Evolutionary conservation across 2,113 vertebrate species (phyloP), one percentile per base, ranked within the genome.

Genomic region (Austrofundulus limnaeus): DNA sequence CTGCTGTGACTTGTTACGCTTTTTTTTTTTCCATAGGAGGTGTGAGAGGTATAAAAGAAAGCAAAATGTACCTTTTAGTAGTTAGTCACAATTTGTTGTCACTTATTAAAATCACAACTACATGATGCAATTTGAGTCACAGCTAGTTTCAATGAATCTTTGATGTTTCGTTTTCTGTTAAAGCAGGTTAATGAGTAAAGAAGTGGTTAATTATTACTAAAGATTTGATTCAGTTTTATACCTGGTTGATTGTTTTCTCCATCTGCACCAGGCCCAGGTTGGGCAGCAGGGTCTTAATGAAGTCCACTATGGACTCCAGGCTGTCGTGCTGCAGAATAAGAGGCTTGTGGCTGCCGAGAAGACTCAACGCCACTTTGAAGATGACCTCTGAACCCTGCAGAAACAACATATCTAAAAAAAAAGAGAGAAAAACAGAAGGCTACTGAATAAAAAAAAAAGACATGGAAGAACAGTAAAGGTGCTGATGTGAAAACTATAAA

Each of bases 241-340:
- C 96, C 95, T 98, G 96, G 86, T 88, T 97, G 84, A 98, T 98
- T 57, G 96, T 98, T 87, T 98, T 97, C 84, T 98, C 96, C 96
- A 98, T 97, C 81, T 98, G 96, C 61, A 98, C 95, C 81, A 98
- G 90, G 52, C 96, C 94, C 73, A 98, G 76, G 85, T 96, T 98
- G 73, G 96, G 96, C 1, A 98, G 92, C 14, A 93, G 95, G 77
- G 86, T 95, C 90, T 98, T 98, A 83, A 98, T 96, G 82, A 98
- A 97, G 84, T 98, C 96, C 75, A 98, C 94, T 54, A 98, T 96
- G 47, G 94, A 94, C 91, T 98, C 96, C 73, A 98, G 90, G 85
- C 91, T 95, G 66, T 98, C 95, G 6, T 97, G 95, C 63, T 97
- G 96, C 71, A 98, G 91, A 85, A 98, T 97, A 85, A 98, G 92